These are phyloP conservation scores for Scolopax mira DNA, from an alignment of 2,113 vertebrate species.

Conservation along the genomic window DNA sequence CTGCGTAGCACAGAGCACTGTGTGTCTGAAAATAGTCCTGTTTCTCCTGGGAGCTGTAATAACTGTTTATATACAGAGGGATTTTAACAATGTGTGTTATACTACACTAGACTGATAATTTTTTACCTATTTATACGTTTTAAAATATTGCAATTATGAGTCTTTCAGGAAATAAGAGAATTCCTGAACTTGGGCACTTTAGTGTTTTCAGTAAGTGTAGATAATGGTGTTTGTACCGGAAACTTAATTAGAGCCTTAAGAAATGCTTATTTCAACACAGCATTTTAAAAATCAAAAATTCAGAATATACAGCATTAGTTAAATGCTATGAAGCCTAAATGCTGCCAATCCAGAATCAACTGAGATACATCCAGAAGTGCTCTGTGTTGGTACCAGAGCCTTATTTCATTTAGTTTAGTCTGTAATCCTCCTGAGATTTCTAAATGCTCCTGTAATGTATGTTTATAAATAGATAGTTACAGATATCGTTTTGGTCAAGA, in stretches of 20 bases:
- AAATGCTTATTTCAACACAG: background rate
- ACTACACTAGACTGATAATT: background rate
- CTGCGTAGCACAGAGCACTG: background rate
- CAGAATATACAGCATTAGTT: background rate
- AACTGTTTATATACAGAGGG: background rate
- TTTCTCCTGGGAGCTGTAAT: background rate
- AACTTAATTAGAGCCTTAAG: background rate
- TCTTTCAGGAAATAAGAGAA: background rate
- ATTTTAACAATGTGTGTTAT: background rate
- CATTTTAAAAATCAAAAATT: background rate
- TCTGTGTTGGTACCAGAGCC: background rate
- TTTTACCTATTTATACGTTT: background rate
- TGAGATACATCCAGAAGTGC: background rate
- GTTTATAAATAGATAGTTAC: background rate
- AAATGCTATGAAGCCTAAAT: background rate
- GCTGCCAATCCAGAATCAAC: background rate
- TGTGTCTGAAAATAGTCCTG: background rate
- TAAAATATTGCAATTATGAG: background rate
- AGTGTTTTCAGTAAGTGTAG: background rate
- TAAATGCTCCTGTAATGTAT: background rate
- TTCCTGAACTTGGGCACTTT: background rate
- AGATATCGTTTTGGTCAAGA: background rate
- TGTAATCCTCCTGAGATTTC: background rate
- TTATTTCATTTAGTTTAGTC: background rate
- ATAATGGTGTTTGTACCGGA: background rate